Percentiles rank a stretch among this genome's conserved stretches.
phyloP scores from a whole-genome alignment of 2,797 vertebrate genomes.

The Spizella passerina region DNA sequence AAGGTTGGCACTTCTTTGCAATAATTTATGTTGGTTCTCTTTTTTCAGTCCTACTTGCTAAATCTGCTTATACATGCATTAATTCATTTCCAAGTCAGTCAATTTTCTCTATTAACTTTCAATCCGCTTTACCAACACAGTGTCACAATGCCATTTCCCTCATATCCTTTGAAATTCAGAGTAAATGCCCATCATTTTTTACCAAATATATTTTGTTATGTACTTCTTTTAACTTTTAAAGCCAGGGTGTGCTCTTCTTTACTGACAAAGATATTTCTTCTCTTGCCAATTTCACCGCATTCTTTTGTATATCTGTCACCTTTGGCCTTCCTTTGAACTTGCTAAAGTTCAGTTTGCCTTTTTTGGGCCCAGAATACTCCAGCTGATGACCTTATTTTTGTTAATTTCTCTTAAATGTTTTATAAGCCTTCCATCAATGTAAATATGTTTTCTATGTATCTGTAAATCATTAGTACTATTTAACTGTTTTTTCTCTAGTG shows the following conservation, averaged over 20 bases:
- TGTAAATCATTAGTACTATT: neutral
- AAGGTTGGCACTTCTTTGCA: neutral
- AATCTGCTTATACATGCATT: neutral
- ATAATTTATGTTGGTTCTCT: neutral
- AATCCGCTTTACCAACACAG: neutral
- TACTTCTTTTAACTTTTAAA: neutral
- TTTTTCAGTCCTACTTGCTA: neutral
- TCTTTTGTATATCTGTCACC: neutral
- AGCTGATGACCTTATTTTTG: neutral
- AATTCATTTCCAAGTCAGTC: neutral
- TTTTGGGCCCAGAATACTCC: neutral
- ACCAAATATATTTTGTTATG: neutral
- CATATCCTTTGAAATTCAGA: neutral
- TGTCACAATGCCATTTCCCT: neutral
- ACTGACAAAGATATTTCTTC: neutral
- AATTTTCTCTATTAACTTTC: neutral
- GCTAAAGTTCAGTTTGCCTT: neutral
- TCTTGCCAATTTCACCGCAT: neutral
- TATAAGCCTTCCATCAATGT: neutral
- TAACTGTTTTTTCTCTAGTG: neutral
- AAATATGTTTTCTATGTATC: neutral
- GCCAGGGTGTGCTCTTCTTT: neutral
- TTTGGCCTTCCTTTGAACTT: neutral
- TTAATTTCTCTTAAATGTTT: neutral
- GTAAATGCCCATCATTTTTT: neutral